phyloP scores from a whole-genome alignment of 2,797 vertebrate species.

The Neostethus bicornis region DNA sequence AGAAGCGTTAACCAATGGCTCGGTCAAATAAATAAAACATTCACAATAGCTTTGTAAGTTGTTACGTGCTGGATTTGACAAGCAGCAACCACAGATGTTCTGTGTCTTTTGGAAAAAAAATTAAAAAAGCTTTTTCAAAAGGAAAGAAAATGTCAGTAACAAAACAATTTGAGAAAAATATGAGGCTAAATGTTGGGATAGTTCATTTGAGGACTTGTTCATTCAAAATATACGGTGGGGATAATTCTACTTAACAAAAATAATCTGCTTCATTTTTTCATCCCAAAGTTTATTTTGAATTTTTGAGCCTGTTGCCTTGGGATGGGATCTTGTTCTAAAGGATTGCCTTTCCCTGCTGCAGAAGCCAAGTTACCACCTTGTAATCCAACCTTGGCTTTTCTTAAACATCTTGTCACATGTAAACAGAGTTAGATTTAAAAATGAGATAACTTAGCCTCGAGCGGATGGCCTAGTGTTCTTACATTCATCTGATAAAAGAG shows the following conservation, averaged over 20 bases:
- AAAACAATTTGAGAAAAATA: slow-evolving; percentile 11
- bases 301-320: background rate
- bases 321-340: slow-evolving; percentile 15
- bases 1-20: slow-evolving; percentile 5
- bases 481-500: slow-evolving; percentile 43
- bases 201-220: slow-evolving; percentile 6
- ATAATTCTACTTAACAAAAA: slow-evolving; percentile 31
- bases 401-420: slow-evolving; percentile 15
- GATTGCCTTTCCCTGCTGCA: background rate
- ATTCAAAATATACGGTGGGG: slow-evolving; percentile 15
- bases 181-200: slow-evolving; percentile 13
- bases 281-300: slow-evolving; percentile 22
- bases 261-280: background rate
- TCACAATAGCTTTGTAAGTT: background rate
- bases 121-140: background rate
- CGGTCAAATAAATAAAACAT: slow-evolving; percentile 10
- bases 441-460: slow-evolving; percentile 1
- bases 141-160: background rate
- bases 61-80: slow-evolving; percentile 3
- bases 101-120: background rate
- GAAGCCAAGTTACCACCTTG: background rate
- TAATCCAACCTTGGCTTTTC: background rate
- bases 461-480: background rate
- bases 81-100: slow-evolving; percentile 2
- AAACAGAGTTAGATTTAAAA: slow-evolving; percentile 9